phyloP scores from a whole-genome alignment of 2,888 invertebrate genomes.

The Ditylenchus weischeri region DNA sequence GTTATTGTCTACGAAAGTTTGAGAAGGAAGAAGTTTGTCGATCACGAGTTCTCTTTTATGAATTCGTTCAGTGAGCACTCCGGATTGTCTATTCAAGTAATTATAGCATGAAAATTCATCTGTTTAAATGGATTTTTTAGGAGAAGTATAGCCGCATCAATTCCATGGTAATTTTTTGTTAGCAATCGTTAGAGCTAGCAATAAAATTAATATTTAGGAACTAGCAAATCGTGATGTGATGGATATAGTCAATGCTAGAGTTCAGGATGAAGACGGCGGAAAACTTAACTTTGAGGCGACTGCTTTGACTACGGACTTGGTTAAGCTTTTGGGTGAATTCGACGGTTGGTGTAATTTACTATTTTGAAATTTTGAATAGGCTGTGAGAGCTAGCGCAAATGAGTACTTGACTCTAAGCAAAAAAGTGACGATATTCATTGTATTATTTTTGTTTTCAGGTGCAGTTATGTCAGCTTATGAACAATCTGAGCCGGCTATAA shows the following conservation, averaged over 20 bases:
- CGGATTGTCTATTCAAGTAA: constrained; percentile 45
- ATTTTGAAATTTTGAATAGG: too few species aligned
- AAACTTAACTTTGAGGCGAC: constrained; percentile 13
- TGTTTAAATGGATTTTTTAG: constrained; percentile 31
- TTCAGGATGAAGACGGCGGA: constrained; percentile 8
- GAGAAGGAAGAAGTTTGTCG: constrained; percentile 63
- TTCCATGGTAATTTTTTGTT: constrained; percentile 22
- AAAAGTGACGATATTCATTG: too few species aligned
- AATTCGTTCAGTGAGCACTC: constrained; percentile 46
- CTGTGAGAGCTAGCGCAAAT: too few species aligned
- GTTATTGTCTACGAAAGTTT: constrained; percentile 23
- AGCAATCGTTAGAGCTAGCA: too few species aligned
- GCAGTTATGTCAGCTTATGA: constrained; percentile 28
- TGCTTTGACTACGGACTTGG: constrained; percentile 14
- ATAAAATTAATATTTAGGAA: constrained; percentile 7
- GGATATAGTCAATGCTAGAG: constrained; percentile 12
- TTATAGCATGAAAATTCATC: background rate
- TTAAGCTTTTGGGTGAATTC: constrained; percentile 20
- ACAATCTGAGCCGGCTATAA: constrained; percentile 42
- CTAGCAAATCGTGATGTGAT: constrained; percentile 39
- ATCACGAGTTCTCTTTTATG: constrained; percentile 69
- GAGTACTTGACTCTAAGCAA: too few species aligned
- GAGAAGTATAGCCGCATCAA: constrained; percentile 33
- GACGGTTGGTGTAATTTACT: too few species aligned
- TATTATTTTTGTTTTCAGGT: background rate